phyloP scores from a whole-genome alignment of 2,113 vertebrate genomes.

The Rhinolophus ferrumequinum region DNA sequence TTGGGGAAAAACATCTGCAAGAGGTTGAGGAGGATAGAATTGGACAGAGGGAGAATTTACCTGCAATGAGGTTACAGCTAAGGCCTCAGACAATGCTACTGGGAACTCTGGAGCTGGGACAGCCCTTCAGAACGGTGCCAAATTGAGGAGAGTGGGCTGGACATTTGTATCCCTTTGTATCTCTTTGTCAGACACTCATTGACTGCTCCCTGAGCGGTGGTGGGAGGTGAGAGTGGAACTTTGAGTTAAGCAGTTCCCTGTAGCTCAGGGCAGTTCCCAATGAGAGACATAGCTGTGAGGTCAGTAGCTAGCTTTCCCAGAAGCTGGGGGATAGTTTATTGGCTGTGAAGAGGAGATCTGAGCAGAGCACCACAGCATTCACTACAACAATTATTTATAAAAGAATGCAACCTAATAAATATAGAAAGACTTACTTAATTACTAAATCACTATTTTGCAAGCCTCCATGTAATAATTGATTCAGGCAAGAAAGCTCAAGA shows the following conservation, averaged over 20 bases:
- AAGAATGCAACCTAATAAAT: constrained; percentile 4
- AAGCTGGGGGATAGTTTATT: neutral
- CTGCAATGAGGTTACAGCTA: neutral
- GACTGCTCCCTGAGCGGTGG: neutral
- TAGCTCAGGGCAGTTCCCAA: neutral
- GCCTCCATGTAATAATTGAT: constrained; percentile 3
- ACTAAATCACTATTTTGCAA: constrained; percentile 35
- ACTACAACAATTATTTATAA: neutral
- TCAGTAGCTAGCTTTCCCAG: neutral
- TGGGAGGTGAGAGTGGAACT: neutral
- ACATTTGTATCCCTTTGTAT: neutral
- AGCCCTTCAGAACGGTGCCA: neutral
- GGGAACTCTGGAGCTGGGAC: neutral
- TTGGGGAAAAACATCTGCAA: neutral
- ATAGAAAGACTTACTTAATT: neutral
- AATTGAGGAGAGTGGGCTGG: neutral
- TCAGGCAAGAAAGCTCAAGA: neutral
- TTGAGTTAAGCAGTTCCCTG: neutral
- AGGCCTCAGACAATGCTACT: neutral
- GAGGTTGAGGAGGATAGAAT: neutral
- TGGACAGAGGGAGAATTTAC: neutral
- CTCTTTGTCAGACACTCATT: neutral
- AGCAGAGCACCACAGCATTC: neutral
- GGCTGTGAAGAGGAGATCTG: neutral
- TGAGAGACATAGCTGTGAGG: neutral